Evolutionary conservation across 1,140 invertebrate species (phyloP).

Genomic region (Ridgeia piscesae): DNA sequence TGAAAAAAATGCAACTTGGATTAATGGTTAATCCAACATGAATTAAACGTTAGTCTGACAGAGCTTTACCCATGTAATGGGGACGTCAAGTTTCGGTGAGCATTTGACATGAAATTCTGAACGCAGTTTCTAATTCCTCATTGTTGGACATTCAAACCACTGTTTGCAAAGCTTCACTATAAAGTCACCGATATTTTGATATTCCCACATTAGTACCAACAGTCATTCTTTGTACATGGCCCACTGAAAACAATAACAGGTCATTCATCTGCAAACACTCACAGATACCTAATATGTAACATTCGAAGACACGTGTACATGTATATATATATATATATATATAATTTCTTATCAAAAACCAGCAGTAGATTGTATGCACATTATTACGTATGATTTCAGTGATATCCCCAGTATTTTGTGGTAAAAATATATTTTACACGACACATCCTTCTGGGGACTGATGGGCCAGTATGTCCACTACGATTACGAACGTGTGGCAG

Average conservation of each 20-base stretch:
- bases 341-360: no score
- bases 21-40: background rate
- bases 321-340: no score
- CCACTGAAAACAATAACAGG: background rate
- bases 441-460: background rate
- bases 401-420: background rate
- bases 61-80: background rate
- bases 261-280: background rate
- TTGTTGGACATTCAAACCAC: background rate
- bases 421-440: constrained; percentile 2
- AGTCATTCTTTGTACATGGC: background rate
- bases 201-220: background rate
- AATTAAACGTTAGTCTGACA: background rate
- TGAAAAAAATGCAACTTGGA: background rate
- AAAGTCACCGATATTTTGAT: background rate
- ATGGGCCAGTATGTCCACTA: background rate
- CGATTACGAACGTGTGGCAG: background rate
- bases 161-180: background rate
- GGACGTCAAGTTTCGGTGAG: background rate
- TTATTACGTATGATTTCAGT: background rate
- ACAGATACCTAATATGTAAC: background rate
- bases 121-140: background rate
- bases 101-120: background rate
- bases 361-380: background rate
- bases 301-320: background rate